Conservation (phyloP, 2,113 vertebrate species). For the Uropsilus gracilis region DNA sequence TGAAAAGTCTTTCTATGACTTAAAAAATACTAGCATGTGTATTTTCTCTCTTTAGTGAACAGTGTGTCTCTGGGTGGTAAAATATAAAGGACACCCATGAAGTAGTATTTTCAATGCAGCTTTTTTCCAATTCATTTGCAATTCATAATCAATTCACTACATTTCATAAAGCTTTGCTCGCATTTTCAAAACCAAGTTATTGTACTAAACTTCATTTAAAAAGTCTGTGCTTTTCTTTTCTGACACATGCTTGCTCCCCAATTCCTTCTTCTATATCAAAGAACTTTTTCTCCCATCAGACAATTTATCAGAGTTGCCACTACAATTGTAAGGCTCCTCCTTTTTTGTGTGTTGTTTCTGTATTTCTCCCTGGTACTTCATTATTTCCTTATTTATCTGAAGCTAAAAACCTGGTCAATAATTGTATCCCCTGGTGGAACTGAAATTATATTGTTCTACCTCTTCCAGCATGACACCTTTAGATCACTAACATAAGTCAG, state of each 20-base stretch:
- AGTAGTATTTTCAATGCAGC: not conserved
- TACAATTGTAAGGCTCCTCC: not conserved
- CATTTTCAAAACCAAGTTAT: conserved; percentile 33
- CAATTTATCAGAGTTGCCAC: not conserved
- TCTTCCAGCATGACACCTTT: not conserved
- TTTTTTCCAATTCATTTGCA: conserved; percentile 2
- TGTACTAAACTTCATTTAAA: not conserved
- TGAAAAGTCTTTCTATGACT: not conserved
- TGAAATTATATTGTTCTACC: not conserved
- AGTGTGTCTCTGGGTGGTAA: conserved; percentile 24
- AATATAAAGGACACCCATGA: not conserved
- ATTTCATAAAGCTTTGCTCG: not conserved
- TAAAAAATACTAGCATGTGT: not conserved
- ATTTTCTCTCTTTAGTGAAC: not conserved
- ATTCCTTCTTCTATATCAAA: not conserved
- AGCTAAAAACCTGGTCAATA: not conserved
- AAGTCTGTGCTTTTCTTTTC: not conserved
- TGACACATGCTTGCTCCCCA: not conserved
- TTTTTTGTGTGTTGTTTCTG: not conserved
- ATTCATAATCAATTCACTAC: not conserved
- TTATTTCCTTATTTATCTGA: not conserved
- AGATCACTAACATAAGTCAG: not conserved
- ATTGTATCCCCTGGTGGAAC: not conserved
- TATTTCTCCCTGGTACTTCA: not conserved
- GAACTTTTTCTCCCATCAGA: not conserved